phyloP scores from a whole-genome alignment of 2,113 vertebrate species.

The Tympanuchus pallidicinctus region DNA sequence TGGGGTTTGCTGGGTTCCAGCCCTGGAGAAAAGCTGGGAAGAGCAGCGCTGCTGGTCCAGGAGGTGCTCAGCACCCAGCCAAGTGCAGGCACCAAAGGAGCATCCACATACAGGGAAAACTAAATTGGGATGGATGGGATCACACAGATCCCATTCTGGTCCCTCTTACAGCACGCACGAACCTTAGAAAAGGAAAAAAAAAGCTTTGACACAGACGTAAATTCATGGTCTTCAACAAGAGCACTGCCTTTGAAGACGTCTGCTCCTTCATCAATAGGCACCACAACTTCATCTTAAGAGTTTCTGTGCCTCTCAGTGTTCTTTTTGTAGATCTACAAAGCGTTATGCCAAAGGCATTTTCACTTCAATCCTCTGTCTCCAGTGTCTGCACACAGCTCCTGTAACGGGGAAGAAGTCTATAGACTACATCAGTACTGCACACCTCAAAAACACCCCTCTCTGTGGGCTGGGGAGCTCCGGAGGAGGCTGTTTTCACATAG shows the following conservation, averaged over 20 bases:
- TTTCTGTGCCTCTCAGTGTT: neutral
- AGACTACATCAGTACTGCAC: neutral
- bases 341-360: neutral
- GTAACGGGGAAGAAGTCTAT: neutral
- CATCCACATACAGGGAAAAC: accelerated
- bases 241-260: accelerated
- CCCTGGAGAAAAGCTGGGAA: neutral
- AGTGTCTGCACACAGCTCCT: neutral
- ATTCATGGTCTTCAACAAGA: accelerated
- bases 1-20: accelerated
- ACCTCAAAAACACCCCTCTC: neutral
- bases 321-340: neutral
- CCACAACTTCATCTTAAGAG: neutral
- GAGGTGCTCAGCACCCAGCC: neutral
- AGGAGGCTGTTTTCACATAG: neutral
- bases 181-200: neutral
- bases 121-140: neutral
- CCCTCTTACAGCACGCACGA: accelerated
- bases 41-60: accelerated
- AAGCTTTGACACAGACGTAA: neutral
- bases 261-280: neutral
- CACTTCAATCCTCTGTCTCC: neutral
- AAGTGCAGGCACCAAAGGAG: neutral
- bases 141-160: neutral
- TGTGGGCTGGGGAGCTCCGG: neutral